These are phyloP conservation scores for Drosophila kohkoa DNA, from an alignment of 1,140 invertebrate genomes.

Conservation along the genomic window DNA sequence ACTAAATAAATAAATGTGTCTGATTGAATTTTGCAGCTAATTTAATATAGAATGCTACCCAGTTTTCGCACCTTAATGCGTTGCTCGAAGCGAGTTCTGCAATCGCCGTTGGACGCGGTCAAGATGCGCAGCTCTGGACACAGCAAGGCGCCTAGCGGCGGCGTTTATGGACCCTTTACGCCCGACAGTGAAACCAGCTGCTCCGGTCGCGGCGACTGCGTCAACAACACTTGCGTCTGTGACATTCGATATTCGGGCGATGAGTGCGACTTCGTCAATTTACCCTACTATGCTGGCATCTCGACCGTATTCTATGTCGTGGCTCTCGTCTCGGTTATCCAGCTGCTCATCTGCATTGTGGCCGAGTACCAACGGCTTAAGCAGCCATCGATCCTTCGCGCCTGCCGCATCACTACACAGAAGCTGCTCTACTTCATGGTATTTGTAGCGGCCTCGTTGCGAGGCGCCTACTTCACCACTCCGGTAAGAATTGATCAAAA, in stretches of 20 bases:
- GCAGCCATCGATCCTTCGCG: constrained; percentile 91
- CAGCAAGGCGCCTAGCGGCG: constrained; percentile 55
- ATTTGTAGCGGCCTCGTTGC: constrained; percentile 93
- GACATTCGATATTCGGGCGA: constrained; percentile 91
- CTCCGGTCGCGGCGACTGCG: constrained; percentile 94
- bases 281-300: constrained; percentile 89
- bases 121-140: constrained; percentile 67
- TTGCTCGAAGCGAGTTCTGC: constrained; percentile 83
- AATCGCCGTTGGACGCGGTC: constrained; percentile 64
- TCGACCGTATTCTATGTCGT: constrained; percentile 93
- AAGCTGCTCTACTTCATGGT: constrained; percentile 96
- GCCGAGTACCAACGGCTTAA: constrained; percentile 94
- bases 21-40: constrained; percentile 67
- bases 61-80: constrained; percentile 83
- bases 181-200: constrained; percentile 76
- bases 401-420: constrained; percentile 95
- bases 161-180: constrained; percentile 65
- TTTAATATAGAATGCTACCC: constrained; percentile 80
- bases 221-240: constrained; percentile 95
- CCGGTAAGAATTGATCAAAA: constrained; percentile 87
- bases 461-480: constrained; percentile 95
- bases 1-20: constrained; percentile 9
- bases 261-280: constrained; percentile 87
- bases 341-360: constrained; percentile 93
- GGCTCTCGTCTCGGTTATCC: constrained; percentile 93